phyloP scores from a whole-genome alignment of 2,797 vertebrate genomes.

The Gephyroberyx darwinii region DNA sequence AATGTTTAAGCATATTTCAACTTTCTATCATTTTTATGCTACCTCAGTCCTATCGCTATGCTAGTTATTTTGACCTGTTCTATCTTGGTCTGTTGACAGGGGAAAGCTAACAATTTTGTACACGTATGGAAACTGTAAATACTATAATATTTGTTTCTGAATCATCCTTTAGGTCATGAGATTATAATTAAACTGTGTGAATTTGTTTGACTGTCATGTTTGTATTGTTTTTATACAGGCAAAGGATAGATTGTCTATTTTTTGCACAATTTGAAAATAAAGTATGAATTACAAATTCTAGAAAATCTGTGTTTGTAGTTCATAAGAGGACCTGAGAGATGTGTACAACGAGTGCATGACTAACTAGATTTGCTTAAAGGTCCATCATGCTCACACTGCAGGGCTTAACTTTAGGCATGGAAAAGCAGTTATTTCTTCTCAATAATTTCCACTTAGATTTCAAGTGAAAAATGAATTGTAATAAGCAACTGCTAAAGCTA shows the following conservation, averaged over 20 bases:
- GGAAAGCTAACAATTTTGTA: slow-evolving; percentile 69
- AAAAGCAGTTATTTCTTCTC: no score
- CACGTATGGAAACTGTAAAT: slow-evolving; percentile 80
- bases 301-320: slow-evolving; percentile 6
- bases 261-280: slow-evolving; percentile 81
- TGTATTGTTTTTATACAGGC: slow-evolving; percentile 68
- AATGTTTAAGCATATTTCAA: slow-evolving; percentile 15
- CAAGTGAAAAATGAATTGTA: no score
- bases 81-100: slow-evolving; percentile 45
- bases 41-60: slow-evolving; percentile 81
- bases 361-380: no score
- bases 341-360: neutral
- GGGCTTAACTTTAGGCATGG: no score
- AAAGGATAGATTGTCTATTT: slow-evolving; percentile 59
- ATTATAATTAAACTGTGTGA: slow-evolving; percentile 62
- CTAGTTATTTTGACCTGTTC: slow-evolving; percentile 57
- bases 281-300: slow-evolving; percentile 54
- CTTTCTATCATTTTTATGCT: slow-evolving; percentile 71
- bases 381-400: no score
- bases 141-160: slow-evolving; percentile 57
- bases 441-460: no score
- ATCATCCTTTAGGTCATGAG: slow-evolving; percentile 53
- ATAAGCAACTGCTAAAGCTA: no score
- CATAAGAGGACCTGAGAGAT: neutral
- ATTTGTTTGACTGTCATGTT: slow-evolving; percentile 53